Evolutionary conservation across 2,113 vertebrate species (phyloP).

Genomic region (Aplodontia rufa): DNA sequence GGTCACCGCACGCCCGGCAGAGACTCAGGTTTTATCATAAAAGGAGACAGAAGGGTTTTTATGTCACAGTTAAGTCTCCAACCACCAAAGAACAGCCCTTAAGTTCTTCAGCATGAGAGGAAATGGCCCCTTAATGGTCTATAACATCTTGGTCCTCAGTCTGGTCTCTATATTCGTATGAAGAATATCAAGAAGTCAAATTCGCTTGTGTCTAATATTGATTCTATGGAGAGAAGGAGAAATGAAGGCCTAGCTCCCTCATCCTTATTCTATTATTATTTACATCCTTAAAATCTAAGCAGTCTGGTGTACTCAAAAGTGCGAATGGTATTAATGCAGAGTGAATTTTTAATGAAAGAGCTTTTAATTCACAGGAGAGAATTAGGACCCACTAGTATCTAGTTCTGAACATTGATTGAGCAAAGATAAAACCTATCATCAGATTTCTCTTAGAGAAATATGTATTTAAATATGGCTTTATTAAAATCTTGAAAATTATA

Average conservation of each 20-base stretch:
- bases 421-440: neutral
- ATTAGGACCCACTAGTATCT: neutral
- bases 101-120: neutral
- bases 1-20: neutral
- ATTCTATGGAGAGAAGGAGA: neutral
- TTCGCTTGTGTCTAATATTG: neutral
- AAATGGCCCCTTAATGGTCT: neutral
- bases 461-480: neutral
- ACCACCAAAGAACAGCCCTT: neutral
- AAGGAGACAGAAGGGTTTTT: neutral
- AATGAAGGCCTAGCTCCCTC: neutral
- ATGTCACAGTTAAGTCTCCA: neutral
- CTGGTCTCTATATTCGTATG: neutral
- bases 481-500: neutral
- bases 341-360: neutral
- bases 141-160: neutral
- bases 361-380: neutral
- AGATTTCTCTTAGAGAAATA: neutral
- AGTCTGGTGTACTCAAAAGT: neutral
- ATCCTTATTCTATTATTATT: neutral
- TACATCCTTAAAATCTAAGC: neutral
- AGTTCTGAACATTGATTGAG: neutral
- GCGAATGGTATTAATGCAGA: neutral
- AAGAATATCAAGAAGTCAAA: neutral
- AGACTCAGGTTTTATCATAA: neutral